Base-by-base conservation (phyloP, 2,888 invertebrate genomes). In the Ernsta delagoae region DNA sequence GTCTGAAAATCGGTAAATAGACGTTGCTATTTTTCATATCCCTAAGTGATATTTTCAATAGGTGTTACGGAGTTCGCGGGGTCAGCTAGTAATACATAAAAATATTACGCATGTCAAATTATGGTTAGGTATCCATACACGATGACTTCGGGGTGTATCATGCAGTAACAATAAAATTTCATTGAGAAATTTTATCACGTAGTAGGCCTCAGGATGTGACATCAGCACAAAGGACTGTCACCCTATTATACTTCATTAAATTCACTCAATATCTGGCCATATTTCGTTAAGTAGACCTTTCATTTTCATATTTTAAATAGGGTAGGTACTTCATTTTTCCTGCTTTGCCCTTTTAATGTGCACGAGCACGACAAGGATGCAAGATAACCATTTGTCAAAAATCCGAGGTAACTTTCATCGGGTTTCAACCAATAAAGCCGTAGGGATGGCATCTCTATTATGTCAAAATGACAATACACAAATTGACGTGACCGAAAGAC, bases 401-500 rank as follows among this genome's bases (percentile, higher is more conserved):
- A 82, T 76, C 78, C 79, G 80, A 82, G 80, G 85, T 84, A 87
- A 87, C 89, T 91, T 90, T 91, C 89, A 85, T 90, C 87, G 80
- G 83, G 84, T 86, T 90, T 89, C 87, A 84, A 89, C 90, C 90
- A 92, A 91, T 91, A 90, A 89, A 85, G 82, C 85, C 83, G 81
- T 84, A 82, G 88, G 89, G 91, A 91, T 92, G 90, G 88, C 83
- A 87, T 81, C 76, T 83, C 92, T 92, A 92, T 92, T 92, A 92
- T 93, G 89, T 90, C 89, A 87, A 87, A 88, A 89, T 92, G 89
- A 93, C 91, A 92, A 93, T 92, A 91, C 88, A 90, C 88, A 88
- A 90, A 92, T 93, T 92, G 92, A 92, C 91, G 87, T 87, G 89
- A 86, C 90, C 90, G 87, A 91, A 87, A 91, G 83, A 84, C 89